phyloP scores from a whole-genome alignment of 2,113 vertebrate species.

The Eclectus roratus region DNA sequence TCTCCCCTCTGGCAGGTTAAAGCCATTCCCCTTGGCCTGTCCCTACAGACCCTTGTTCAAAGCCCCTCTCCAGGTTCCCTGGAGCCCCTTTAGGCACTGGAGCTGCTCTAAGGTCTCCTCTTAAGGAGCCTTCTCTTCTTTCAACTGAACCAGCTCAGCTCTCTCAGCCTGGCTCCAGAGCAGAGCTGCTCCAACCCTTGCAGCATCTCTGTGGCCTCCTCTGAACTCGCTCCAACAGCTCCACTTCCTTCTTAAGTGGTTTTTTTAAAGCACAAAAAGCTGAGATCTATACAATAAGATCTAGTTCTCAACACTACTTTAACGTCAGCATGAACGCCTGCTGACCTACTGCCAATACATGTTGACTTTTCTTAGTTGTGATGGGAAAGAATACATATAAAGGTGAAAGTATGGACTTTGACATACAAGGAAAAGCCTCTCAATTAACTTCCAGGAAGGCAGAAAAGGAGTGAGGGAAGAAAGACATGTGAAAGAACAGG shows the following conservation, averaged over 20 bases:
- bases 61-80: too few relatives aligned
- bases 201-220: background rate
- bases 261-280: background rate
- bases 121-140: background rate
- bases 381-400: background rate
- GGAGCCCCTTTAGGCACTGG: background rate
- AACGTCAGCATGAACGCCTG: background rate
- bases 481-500: background rate
- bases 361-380: background rate
- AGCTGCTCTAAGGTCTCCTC: background rate
- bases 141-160: background rate
- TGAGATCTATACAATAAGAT: too few relatives aligned
- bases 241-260: background rate
- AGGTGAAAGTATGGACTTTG: background rate
- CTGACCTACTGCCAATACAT: background rate
- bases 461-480: background rate
- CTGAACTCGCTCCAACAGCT: background rate
- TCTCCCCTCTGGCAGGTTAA: too few relatives aligned
- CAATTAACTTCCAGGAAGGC: background rate
- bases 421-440: background rate
- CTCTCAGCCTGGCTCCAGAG: background rate
- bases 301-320: background rate
- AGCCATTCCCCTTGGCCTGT: too few relatives aligned
- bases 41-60: too few relatives aligned
- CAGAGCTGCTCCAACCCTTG: background rate